phyloP scores from a whole-genome alignment of 2,888 invertebrate genomes.

The Drosophila macrothrix region DNA sequence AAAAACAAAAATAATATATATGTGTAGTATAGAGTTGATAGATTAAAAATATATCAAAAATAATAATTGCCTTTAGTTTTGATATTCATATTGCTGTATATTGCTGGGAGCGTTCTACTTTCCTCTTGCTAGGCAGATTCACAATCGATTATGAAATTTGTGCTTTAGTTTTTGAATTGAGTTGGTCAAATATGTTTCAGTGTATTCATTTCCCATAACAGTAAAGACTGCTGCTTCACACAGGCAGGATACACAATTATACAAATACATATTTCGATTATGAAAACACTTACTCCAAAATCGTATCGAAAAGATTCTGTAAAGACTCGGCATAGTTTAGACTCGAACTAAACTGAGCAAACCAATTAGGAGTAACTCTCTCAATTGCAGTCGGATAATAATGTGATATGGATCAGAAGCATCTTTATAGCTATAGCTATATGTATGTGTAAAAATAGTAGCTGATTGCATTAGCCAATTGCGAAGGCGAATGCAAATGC shows the following conservation, averaged over 20 bases:
- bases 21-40: constrained; percentile 15
- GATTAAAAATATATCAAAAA: constrained; percentile 32
- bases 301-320: constrained; percentile 17
- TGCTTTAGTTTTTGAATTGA: not conserved
- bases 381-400: not conserved
- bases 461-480: not conserved
- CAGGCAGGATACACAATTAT: constrained; percentile 12
- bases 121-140: constrained; percentile 1
- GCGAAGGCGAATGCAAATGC: not conserved
- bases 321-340: constrained; percentile 9
- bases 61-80: constrained; percentile 47
- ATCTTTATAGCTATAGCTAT: constrained; percentile 20
- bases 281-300: constrained; percentile 9
- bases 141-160: not conserved
- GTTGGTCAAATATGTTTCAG: not conserved
- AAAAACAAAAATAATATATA: constrained; percentile 34
- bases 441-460: not conserved
- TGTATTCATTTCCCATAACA: not conserved
- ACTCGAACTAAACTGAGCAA: not conserved
- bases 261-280: not conserved
- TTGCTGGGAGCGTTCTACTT: constrained; percentile 8
- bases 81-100: constrained; percentile 6
- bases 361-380: not conserved
- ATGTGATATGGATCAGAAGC: constrained; percentile 10
- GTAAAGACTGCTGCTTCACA: not conserved